These are phyloP conservation scores for Pissodes strobi DNA, from an alignment of 1,140 invertebrate genomes.

Conservation along the genomic window DNA sequence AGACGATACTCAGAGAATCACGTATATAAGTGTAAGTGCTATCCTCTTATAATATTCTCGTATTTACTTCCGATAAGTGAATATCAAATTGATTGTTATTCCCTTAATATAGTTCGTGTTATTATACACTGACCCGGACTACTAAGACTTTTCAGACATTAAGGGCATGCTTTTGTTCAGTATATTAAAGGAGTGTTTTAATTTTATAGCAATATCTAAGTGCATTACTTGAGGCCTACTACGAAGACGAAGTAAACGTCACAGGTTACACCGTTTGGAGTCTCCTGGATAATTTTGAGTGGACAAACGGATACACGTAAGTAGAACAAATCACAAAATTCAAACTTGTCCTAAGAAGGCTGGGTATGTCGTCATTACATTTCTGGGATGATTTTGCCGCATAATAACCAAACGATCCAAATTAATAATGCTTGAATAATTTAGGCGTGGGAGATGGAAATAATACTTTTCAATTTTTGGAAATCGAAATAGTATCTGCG, in stretches of 20 bases:
- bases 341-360: background rate
- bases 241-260: conserved; percentile 37
- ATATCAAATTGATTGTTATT: no score
- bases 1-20: conserved; percentile 12
- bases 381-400: no score
- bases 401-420: background rate
- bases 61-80: no score
- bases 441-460: background rate
- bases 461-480: no score
- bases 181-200: background rate
- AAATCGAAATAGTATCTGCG: background rate
- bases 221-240: conserved; percentile 21
- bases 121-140: background rate
- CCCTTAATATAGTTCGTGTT: no score
- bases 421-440: conserved; percentile 16
- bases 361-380: no score
- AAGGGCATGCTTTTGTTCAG: background rate
- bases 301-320: conserved; percentile 39
- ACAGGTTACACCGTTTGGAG: conserved; percentile 39
- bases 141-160: background rate
- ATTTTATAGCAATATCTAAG: conserved; percentile 28
- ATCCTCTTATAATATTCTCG: background rate
- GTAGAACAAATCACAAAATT: no score
- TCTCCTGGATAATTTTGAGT: conserved; percentile 41
- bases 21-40: conserved; percentile 8